Base-by-base conservation (phyloP, 2,113 vertebrate species). In the Laterallus jamaicensis region DNA sequence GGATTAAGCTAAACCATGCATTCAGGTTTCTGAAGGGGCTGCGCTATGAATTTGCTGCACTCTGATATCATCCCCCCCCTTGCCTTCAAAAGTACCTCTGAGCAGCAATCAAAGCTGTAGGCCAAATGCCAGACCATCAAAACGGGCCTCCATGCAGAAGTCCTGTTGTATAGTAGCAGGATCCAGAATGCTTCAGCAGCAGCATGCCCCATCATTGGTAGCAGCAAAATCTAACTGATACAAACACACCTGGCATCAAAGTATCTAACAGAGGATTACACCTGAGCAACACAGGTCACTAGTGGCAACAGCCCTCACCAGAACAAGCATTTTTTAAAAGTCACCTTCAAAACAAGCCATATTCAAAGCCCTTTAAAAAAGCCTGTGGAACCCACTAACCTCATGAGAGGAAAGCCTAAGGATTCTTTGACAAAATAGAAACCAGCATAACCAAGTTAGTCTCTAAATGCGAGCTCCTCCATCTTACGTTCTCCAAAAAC, bases 181-280 rank as follows among this genome's bases (percentile, higher is more conserved):
- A 86, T 25, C 31, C 50, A 28, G 31, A 82, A 76, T 31, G 44
- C 3, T 66, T 42, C 35, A 63, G 37, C 52, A 73, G 22, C 0
- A 71, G 16, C 13, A 25, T 12, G 18, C 15, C 13, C 49, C 39
- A 35, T 11, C 56, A 24, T 0, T 14, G 3, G 6, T 1, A 86
- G 31, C 1, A 75, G 40, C 28, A 88, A 76, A 77, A 70, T 12
- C 6, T 42, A 47, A 29, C 32, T 20, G 39, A 62, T 19, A 60
- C 6, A 64, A 56, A 78, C 1, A 3, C 9, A 91, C 26, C 39
- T 12, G n/a, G 25, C 5, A 4, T 10, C 3, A 1, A 0, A 77
- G 32, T 6, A 77, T 22, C 29, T 68, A 49, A 56, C 4, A 47
- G 29, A 68, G 32, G 6, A 40, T 24, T 50, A 10, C 7, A 86